Evolutionary conservation across 2,113 vertebrate genomes (phyloP).

Genomic region (Athene cunicularia): DNA sequence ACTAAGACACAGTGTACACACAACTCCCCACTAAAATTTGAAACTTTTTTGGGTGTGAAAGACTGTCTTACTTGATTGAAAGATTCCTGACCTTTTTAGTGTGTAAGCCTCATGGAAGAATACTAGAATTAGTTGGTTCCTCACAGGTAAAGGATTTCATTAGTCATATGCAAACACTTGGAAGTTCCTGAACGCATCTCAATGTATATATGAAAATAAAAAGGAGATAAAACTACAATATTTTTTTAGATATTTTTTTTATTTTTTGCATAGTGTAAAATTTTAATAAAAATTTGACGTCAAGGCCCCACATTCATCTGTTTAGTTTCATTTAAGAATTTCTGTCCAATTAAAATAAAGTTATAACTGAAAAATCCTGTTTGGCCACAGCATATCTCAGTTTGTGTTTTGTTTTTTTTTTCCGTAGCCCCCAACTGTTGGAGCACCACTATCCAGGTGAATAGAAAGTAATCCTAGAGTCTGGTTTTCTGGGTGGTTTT

Average conservation of each 20-base stretch:
- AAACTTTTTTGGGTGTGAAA: neutral
- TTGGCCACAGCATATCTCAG: constrained; percentile 66
- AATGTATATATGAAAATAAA: constrained; percentile 82
- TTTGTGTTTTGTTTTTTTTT: constrained; percentile 50
- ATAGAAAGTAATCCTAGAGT: constrained; percentile 35
- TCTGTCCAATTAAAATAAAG: constrained; percentile 54
- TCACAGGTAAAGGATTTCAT: constrained; percentile 61
- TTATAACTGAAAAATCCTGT: constrained; percentile 52
- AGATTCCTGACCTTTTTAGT: constrained; percentile 61
- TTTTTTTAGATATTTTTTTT: constrained; percentile 82
- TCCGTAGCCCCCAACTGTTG: neutral
- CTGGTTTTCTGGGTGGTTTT: neutral
- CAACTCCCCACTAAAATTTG: constrained; percentile 50
- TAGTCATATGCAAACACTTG: constrained; percentile 70
- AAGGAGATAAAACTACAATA: constrained; percentile 76
- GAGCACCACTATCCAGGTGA: neutral
- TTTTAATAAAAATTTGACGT: constrained; percentile 75
- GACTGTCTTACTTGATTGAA: constrained; percentile 17
- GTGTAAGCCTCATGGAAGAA: constrained; percentile 63
- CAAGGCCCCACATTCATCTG: constrained; percentile 64
- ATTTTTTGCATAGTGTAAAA: constrained; percentile 80
- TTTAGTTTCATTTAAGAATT: constrained; percentile 69
- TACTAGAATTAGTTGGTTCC: constrained; percentile 48
- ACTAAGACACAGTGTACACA: constrained; percentile 61
- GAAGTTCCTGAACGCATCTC: constrained; percentile 73